These are phyloP conservation scores for Lordiphosa stackelbergi DNA, from an alignment of 1,140 invertebrate species.

Conservation along the genomic window DNA sequence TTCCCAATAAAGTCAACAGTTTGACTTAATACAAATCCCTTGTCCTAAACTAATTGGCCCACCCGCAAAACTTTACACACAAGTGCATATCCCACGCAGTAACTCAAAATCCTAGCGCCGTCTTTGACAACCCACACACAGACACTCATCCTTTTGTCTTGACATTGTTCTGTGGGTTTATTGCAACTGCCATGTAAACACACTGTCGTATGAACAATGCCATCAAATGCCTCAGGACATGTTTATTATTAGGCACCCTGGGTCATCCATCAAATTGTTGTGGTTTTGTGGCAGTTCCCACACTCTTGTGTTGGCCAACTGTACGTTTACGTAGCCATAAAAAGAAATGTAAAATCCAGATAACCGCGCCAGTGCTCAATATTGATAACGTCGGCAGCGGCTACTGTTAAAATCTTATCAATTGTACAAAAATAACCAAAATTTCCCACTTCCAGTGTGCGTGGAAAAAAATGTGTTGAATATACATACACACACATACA, in stretches of 20 bases:
- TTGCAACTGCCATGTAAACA: conserved; percentile 14
- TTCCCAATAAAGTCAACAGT: too few relatives aligned
- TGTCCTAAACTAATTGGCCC: background rate
- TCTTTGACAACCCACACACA: conserved; percentile 8
- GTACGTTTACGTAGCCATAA: conserved; percentile 36
- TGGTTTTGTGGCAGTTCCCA: conserved; percentile 13
- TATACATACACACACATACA: conserved; percentile 2
- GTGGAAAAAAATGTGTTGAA: conserved; percentile 38
- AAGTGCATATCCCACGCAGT: conserved; percentile 8
- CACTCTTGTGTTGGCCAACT: conserved; percentile 28
- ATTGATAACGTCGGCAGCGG: conserved; percentile 46
- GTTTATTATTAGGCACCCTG: conserved; percentile 11
- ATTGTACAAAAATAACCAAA: conserved; percentile 41
- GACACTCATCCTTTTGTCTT: conserved; percentile 6
- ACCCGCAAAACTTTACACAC: background rate
- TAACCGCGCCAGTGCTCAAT: conserved; percentile 26
- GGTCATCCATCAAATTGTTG: conserved; percentile 9
- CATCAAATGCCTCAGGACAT: conserved; percentile 7
- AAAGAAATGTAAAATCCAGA: conserved; percentile 37
- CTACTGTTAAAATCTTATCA: conserved; percentile 64
- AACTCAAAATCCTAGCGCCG: conserved; percentile 7
- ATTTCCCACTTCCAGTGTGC: conserved; percentile 18
- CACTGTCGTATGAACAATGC: conserved; percentile 7
- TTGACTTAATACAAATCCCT: too few relatives aligned
- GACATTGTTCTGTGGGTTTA: conserved; percentile 9